These are phyloP conservation scores for Ellobius talpinus DNA, from an alignment of 2,113 vertebrate species.

Conservation along the genomic window DNA sequence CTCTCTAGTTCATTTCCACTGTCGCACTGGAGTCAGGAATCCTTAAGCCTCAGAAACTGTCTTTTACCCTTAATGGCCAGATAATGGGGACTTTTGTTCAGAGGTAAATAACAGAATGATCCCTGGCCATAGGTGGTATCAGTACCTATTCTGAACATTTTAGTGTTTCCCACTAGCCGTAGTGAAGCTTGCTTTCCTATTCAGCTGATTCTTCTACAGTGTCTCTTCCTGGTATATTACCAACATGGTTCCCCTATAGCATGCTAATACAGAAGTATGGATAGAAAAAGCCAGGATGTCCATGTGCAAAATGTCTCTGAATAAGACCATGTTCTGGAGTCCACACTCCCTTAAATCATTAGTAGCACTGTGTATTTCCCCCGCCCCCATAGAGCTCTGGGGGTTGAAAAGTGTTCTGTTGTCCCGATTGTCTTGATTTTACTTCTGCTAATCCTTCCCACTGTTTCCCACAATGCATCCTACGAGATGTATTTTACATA, in stretches of 20 bases:
- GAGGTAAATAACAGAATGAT: background rate
- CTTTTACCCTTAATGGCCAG: background rate
- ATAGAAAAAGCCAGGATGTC: background rate
- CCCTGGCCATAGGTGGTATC: background rate
- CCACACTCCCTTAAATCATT: background rate
- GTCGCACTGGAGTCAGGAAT: background rate
- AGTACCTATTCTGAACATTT: background rate
- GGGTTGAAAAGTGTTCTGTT: background rate
- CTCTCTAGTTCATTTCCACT: background rate
- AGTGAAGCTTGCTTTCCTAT: background rate
- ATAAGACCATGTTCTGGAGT: background rate
- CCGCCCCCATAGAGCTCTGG: background rate
- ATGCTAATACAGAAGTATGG: background rate
- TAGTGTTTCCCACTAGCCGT: background rate
- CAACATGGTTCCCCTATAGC: background rate
- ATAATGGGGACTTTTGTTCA: slow-evolving; percentile 25
- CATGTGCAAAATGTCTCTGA: background rate
- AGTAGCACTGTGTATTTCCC: background rate
- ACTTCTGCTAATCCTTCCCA: background rate
- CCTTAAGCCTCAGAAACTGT: background rate
- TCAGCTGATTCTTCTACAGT: background rate
- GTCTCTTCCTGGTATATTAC: background rate
- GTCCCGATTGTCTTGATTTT: slow-evolving; percentile 18
- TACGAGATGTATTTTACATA: background rate
- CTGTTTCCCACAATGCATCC: background rate